These are phyloP conservation scores for Lepisosteus osseus DNA, from an alignment of 2,113 vertebrate genomes.

Conservation along the genomic window DNA sequence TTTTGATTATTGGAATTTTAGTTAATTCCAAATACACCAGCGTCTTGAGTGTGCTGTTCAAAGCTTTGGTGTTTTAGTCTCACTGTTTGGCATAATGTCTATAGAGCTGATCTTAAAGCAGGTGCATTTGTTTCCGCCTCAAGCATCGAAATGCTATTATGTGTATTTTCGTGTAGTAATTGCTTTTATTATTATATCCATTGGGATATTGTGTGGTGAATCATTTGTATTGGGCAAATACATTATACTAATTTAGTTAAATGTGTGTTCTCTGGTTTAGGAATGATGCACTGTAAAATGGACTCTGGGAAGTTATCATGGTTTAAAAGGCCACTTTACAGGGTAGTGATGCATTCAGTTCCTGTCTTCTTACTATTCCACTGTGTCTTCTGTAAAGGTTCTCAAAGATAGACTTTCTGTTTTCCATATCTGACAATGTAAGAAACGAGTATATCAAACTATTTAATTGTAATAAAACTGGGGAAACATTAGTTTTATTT, in stretches of 20 bases:
- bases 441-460: no score
- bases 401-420: not conserved
- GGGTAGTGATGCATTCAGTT: not conserved
- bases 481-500: no score
- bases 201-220: conserved; percentile 10
- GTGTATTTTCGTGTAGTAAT: conserved; percentile 3
- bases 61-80: not conserved
- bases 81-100: conserved; percentile 6
- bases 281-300: not conserved
- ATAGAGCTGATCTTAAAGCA: conserved; percentile 15
- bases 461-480: no score
- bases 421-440: not conserved
- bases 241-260: conserved; percentile 1
- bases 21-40: not conserved
- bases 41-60: not conserved
- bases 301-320: conserved; percentile 3
- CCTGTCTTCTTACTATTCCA: not conserved
- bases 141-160: not conserved
- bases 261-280: not conserved
- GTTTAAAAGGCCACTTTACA: not conserved
- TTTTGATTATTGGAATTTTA: conserved; percentile 15
- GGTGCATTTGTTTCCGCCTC: conserved; percentile 8
- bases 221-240: conserved; percentile 12
- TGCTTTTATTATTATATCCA: conserved; percentile 14
- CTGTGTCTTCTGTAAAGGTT: not conserved